Percentiles rank a stretch among this genome's conserved stretches.
phyloP scores from a whole-genome alignment of 2,888 invertebrate species.

The Deilephila porcellus region DNA sequence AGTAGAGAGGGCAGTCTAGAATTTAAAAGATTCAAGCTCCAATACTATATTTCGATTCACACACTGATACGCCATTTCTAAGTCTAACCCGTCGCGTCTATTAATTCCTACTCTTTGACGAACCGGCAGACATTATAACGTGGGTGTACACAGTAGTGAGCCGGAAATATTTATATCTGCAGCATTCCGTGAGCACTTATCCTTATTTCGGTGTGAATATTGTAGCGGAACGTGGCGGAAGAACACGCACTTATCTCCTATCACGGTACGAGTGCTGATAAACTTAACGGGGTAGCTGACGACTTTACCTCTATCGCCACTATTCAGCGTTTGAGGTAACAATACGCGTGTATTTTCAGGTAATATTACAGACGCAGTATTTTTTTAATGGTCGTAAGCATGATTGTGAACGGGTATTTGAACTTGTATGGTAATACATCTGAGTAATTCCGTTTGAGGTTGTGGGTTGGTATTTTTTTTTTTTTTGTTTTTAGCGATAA shows the following conservation, averaged over 20 bases:
- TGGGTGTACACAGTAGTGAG: slow-evolving; percentile 28
- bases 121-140: slow-evolving; percentile 19
- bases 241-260: slow-evolving; percentile 17
- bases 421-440: too few relatives aligned
- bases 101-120: not conserved
- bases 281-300: slow-evolving; percentile 10
- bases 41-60: not conserved
- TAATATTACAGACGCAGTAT: too few relatives aligned
- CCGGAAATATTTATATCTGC: slow-evolving; percentile 29
- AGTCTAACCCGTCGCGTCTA: not conserved
- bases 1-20: too few relatives aligned
- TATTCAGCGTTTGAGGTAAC: not conserved
- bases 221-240: slow-evolving; percentile 6
- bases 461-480: too few relatives aligned
- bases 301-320: not conserved
- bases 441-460: too few relatives aligned
- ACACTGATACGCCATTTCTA: not conserved
- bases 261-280: slow-evolving; percentile 3
- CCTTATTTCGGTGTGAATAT: slow-evolving; percentile 31
- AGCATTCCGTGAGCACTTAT: slow-evolving; percentile 30
- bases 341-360: not conserved
- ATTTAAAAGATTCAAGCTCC: too few relatives aligned
- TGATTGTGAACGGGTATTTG: too few relatives aligned
- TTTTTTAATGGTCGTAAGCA: too few relatives aligned
- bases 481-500: too few relatives aligned